phyloP scores from a whole-genome alignment of 2,113 vertebrate genomes.

The Misgurnus mizolepis region DNA sequence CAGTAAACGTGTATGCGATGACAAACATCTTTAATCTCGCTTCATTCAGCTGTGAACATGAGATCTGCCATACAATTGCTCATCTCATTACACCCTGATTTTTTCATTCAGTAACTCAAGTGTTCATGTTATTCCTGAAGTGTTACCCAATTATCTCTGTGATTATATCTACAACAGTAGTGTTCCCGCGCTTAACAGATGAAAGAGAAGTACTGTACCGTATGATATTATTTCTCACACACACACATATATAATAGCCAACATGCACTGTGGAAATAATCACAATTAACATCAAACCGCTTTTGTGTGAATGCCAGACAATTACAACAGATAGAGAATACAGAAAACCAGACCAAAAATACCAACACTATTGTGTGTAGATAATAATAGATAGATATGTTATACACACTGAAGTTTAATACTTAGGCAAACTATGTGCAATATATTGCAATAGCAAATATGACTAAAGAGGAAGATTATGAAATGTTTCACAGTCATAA shows the following conservation, averaged over 20 bases:
- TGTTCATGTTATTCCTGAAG: conserved; percentile 66
- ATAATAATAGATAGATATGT: too few relatives aligned
- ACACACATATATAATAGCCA: conserved; percentile 52
- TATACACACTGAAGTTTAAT: too few relatives aligned
- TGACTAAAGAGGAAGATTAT: neutral
- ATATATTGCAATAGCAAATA: neutral
- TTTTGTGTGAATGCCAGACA: neutral
- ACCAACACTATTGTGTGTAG: too few relatives aligned
- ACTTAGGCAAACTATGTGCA: too few relatives aligned
- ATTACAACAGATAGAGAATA: neutral
- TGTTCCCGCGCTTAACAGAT: conserved; percentile 74
- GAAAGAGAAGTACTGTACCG: too few relatives aligned
- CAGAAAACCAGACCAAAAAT: too few relatives aligned
- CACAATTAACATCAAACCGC: conserved; percentile 60
- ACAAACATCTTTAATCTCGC: neutral
- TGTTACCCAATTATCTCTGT: conserved; percentile 73
- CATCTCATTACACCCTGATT: conserved; percentile 55
- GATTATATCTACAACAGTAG: conserved; percentile 66
- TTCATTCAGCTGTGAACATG: neutral
- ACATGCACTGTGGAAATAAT: conserved; percentile 70
- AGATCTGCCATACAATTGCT: conserved; percentile 25
- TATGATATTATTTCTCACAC: neutral
- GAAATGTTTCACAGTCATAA: neutral
- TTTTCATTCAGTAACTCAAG: conserved; percentile 63
- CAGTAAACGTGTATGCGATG: neutral